Conservation (phyloP, 2,113 vertebrate species). For the Narcine bancroftii region DNA sequence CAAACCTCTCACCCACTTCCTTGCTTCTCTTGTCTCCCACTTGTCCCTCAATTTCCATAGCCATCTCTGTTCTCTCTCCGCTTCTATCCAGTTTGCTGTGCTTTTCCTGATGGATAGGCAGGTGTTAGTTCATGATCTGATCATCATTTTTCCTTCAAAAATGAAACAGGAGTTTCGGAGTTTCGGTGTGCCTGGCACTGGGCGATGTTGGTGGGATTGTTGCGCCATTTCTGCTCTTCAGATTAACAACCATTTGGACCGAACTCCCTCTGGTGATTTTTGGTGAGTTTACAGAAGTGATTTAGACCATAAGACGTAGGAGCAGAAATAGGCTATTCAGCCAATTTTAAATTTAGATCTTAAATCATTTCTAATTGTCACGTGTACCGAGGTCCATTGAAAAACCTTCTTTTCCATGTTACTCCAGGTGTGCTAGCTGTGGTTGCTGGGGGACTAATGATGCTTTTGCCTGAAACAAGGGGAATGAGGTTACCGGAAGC, state of each 20-base stretch:
- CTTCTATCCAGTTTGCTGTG: too few species aligned
- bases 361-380: too few species aligned
- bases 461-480: constrained; percentile 84
- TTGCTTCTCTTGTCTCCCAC: neutral
- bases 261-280: constrained; percentile 89
- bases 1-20: too few species aligned
- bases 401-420: neutral
- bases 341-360: too few species aligned
- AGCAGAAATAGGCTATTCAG: neutral
- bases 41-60: neutral
- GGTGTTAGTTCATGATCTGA: neutral
- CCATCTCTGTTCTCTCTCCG: neutral
- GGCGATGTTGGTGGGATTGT: constrained; percentile 83
- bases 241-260: constrained; percentile 72
- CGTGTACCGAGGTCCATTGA: too few species aligned
- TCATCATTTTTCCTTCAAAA: constrained; percentile 38
- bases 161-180: constrained; percentile 71
- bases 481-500: constrained; percentile 80
- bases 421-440: constrained; percentile 65
- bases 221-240: constrained; percentile 78
- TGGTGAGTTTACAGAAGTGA: constrained; percentile 54
- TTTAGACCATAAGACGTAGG: too few species aligned
- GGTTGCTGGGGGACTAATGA: constrained; percentile 69
- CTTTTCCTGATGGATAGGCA: too few species aligned
- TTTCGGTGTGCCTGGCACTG: constrained; percentile 78